These are phyloP conservation scores for Drosophila limbata DNA, from an alignment of 2,888 invertebrate genomes.

Conservation along the genomic window DNA sequence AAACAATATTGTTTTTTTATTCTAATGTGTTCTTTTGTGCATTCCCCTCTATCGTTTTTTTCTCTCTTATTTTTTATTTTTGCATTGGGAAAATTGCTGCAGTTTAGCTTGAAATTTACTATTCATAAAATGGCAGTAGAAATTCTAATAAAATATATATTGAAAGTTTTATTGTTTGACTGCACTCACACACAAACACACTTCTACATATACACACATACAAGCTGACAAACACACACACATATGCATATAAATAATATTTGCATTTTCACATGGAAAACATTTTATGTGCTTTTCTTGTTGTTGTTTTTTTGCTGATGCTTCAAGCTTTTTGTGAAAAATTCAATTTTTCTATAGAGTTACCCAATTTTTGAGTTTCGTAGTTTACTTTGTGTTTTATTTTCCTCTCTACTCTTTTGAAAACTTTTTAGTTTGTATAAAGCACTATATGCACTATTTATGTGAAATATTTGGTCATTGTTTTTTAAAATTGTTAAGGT, in stretches of 20 bases:
- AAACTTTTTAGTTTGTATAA: slow-evolving; percentile 9
- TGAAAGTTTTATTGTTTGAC: slow-evolving; percentile 74
- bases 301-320: slow-evolving; percentile 12
- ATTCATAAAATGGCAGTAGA: slow-evolving; percentile 67
- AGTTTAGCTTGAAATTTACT: slow-evolving; percentile 68
- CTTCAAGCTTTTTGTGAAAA: slow-evolving; percentile 59
- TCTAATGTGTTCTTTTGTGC: background rate
- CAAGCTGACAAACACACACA: background rate
- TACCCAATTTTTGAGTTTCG: slow-evolving; percentile 62
- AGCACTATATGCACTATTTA: slow-evolving; percentile 45
- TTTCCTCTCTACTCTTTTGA: background rate
- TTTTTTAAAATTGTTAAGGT: background rate
- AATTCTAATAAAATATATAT: slow-evolving; percentile 77
- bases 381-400: slow-evolving; percentile 25
- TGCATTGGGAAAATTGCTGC: slow-evolving; percentile 36
- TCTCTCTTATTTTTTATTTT: slow-evolving; percentile 13
- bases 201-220: slow-evolving; percentile 12
- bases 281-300: slow-evolving; percentile 46
- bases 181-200: slow-evolving; percentile 16
- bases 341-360: slow-evolving; percentile 75
- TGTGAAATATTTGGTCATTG: background rate
- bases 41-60: background rate
- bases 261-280: slow-evolving; percentile 61
- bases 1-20: slow-evolving; percentile 8
- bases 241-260: slow-evolving; percentile 41